A percentile compares a stretch with the other conserved stretches of the same genome.
phyloP scores from a whole-genome alignment of 2,797 vertebrate species.

The Alosa sapidissima region DNA sequence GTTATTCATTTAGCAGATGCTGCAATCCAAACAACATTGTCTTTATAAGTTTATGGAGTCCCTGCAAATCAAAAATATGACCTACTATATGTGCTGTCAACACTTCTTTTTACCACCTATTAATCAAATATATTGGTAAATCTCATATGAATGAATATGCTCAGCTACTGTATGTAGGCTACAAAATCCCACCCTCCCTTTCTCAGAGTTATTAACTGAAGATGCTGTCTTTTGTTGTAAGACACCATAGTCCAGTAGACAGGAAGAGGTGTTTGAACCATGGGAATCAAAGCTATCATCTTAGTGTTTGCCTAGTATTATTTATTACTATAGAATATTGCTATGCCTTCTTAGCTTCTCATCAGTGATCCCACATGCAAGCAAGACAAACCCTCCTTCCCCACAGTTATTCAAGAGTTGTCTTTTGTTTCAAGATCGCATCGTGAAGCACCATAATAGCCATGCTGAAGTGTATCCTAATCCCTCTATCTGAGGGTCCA shows the following conservation, averaged over 20 bases:
- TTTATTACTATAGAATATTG: neutral
- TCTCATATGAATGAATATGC: too few relatives aligned
- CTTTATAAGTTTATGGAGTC: neutral
- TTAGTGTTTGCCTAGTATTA: neutral
- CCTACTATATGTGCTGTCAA: neutral
- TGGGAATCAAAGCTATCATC: neutral
- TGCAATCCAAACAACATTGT: neutral
- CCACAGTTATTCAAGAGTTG: neutral
- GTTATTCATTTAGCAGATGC: neutral
- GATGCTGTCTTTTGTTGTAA: neutral
- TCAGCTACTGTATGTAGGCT: neutral
- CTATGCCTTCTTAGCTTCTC: neutral
- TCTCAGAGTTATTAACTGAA: too few relatives aligned
- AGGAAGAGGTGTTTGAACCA: neutral
- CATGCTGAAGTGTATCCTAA: neutral
- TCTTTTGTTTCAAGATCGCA: neutral
- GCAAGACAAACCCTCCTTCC: neutral
- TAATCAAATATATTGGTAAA: too few relatives aligned
- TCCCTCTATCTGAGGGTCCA: constrained; percentile 26
- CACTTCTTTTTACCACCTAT: neutral
- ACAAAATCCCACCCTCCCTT: neutral
- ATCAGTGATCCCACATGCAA: neutral
- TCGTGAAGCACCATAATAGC: neutral
- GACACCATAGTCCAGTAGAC: neutral
- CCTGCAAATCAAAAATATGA: neutral